A percentile compares a stretch with the other conserved stretches of the same genome.
phyloP scores from a whole-genome alignment of 2,113 vertebrate species.

The Globicephala melas region DNA sequence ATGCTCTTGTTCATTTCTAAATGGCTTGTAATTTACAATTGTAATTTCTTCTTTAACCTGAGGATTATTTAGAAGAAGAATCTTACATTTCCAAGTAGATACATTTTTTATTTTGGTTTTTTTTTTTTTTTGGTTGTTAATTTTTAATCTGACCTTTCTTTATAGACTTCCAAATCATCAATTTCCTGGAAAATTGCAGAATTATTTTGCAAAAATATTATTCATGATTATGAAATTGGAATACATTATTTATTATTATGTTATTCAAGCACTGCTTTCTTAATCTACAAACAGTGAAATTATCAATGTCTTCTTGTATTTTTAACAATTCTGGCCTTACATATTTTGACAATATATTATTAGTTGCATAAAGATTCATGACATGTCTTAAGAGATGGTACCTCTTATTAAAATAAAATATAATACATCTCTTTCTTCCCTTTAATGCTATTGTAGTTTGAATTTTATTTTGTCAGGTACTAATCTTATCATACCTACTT shows the following conservation, averaged over 20 bases:
- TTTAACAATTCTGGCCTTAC: neutral
- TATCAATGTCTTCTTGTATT: neutral
- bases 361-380: neutral
- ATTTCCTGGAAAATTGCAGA: neutral
- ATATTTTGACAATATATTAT: neutral
- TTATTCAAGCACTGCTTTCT: neutral
- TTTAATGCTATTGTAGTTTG: neutral
- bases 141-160: constrained; percentile 13
- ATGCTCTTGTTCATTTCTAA: neutral
- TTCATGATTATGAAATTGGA: constrained; percentile 17
- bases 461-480: neutral
- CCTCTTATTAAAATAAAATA: neutral
- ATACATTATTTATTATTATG: neutral
- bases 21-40: neutral
- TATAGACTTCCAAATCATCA: neutral
- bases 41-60: neutral
- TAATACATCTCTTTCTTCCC: neutral
- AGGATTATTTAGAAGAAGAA: neutral
- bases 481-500: neutral
- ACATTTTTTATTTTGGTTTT: neutral
- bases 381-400: neutral
- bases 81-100: neutral
- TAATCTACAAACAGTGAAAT: neutral
- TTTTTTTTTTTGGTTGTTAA: neutral
- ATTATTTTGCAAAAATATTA: constrained; percentile 7